Conservation (phyloP, 2,797 vertebrate species). For the Pantherophis alleghaniensis region DNA sequence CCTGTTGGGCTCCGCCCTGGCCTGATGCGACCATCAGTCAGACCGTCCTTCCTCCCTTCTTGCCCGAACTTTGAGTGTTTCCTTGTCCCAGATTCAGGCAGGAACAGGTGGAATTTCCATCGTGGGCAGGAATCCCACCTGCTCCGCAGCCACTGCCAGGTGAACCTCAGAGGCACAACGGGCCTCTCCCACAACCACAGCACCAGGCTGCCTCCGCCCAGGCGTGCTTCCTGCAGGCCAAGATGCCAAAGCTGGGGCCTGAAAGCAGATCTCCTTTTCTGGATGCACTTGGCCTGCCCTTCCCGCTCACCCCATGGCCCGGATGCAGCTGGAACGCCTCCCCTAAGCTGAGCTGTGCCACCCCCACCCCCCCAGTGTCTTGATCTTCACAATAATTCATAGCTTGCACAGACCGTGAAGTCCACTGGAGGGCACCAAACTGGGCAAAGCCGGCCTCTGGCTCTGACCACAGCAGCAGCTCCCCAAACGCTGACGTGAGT, state of each 20-base stretch:
- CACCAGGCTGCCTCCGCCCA: neutral
- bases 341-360: neutral
- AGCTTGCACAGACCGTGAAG: no score
- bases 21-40: neutral
- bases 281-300: neutral
- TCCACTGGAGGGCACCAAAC: no score
- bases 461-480: neutral
- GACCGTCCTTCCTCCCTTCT: neutral
- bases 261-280: constrained; percentile 7
- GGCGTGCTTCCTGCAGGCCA: neutral
- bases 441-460: neutral
- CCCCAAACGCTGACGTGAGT: no score
- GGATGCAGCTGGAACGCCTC: no score
- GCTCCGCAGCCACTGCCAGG: neutral
- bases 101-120: neutral
- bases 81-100: neutral
- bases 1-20: neutral
- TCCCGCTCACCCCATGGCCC: neutral
- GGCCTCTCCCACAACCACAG: neutral
- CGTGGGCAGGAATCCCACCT: neutral
- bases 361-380: accelerated
- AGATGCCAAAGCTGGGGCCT: neutral
- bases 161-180: neutral
- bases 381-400: neutral
- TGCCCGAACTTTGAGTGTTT: no score